A percentile compares a stretch with the other conserved stretches of the same genome.
phyloP scores from a whole-genome alignment of 2,888 invertebrate genomes.

The Leptinotarsa peninsularis region DNA sequence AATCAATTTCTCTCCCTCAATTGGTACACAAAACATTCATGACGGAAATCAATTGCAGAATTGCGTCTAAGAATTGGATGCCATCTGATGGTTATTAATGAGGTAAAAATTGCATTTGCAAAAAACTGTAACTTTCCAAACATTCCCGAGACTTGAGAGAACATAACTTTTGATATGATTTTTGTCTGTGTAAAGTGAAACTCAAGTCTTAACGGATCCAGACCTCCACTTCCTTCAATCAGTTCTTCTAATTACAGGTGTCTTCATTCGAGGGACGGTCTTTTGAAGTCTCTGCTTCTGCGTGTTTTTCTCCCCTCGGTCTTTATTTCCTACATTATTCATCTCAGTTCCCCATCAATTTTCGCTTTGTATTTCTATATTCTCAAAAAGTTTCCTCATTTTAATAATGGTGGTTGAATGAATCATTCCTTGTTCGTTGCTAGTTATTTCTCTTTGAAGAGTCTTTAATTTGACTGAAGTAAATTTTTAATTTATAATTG shows the following conservation, averaged over 20 bases:
- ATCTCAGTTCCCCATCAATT: conserved; percentile 58
- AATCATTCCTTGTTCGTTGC: conserved; percentile 19
- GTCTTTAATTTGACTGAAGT: conserved; percentile 39
- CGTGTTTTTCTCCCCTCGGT: conserved; percentile 51
- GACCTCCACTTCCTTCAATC: conserved; percentile 31
- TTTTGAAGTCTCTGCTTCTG: conserved; percentile 38
- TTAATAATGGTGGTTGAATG: conserved; percentile 44
- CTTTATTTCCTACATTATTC: conserved; percentile 60
- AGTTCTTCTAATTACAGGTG: conserved; percentile 37
- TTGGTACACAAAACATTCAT: too few relatives aligned
- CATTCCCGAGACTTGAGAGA: too few relatives aligned
- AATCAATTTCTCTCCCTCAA: too few relatives aligned
- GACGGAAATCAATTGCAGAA: too few relatives aligned
- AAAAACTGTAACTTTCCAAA: too few relatives aligned
- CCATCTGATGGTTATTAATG: too few relatives aligned
- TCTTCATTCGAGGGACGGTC: conserved; percentile 30
- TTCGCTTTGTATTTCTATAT: conserved; percentile 54
- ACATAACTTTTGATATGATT: neutral
- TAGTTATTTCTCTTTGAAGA: conserved; percentile 34
- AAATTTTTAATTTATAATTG: conserved; percentile 37
- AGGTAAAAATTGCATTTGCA: too few relatives aligned
- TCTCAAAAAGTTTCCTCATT: conserved; percentile 42
- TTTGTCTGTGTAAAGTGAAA: conserved; percentile 7
- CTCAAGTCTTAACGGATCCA: conserved; percentile 18
- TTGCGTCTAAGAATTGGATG: too few relatives aligned